Evolutionary conservation across 2,888 invertebrate genomes (phyloP), one percentile per base, ranked within the genome.

Genomic region (Sericinus montela): DNA sequence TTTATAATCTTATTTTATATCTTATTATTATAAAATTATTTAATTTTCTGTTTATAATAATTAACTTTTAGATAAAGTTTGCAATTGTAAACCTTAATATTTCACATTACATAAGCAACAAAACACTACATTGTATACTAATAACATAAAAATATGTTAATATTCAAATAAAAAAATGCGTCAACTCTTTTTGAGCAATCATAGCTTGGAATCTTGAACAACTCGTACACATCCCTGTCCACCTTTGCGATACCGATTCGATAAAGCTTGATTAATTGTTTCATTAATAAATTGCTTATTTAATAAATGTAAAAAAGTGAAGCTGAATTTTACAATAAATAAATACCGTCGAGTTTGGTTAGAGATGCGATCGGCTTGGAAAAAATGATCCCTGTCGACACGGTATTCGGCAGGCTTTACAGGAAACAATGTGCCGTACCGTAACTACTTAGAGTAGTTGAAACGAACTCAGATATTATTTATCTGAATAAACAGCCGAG

Each of bases 271-370:
- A 84, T 77, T 78, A 82, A 86, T 83, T 75, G 78, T 81, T 83
- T 84, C 79, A 83, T 85, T 85, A 82, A 75, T 80, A 81, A 80
- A 83, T 84, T 79, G 77, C 72, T 75, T 62, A 74, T 75, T 77
- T 80, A 75, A 76, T 79, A 77, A 75, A 77, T 62, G 69, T 71
- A 70, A 70, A 64, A 64, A 19, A 68, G 61, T 71, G 69, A 72
- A 64, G 64, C 65, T 67, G 67, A 62, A 64, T 67, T 65, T 63
- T 66, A 65, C 61, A 62, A 70, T 72, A 74, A 72, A 77, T 76
- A 79, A 75, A 75, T 67, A 67, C 59, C 52, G 32, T 8, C 13
- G 37, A 32, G 30, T 37, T 43, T 28, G 40, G 36, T 11, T 29
- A 25, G 67, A 70, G 72, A 74, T 70, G 64, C 69, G 75, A 79